These are phyloP conservation scores for Dromaius novaehollandiae DNA, from an alignment of 2,113 vertebrate genomes.

Conservation along the genomic window DNA sequence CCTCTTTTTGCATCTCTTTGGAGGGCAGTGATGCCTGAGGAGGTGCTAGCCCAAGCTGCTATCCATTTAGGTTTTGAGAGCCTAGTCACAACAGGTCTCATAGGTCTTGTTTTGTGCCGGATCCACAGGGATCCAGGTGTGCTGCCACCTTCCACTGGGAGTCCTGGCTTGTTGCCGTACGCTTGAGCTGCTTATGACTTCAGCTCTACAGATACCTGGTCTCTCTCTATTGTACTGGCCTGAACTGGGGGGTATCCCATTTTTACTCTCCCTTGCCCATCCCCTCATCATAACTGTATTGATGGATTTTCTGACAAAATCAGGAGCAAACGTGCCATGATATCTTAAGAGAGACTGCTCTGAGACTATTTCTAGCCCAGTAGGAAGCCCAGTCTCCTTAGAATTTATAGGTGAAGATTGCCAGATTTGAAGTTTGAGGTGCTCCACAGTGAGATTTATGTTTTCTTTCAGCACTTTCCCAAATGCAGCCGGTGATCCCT, in stretches of 20 bases:
- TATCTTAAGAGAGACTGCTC: background rate
- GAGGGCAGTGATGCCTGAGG: background rate
- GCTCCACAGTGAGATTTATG: background rate
- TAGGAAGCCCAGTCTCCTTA: background rate
- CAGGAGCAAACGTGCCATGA: background rate
- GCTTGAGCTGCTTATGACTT: background rate
- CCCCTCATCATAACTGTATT: background rate
- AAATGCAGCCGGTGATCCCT: background rate
- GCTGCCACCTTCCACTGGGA: background rate
- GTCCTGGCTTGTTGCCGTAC: background rate
- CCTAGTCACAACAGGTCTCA: background rate
- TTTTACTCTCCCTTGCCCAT: background rate
- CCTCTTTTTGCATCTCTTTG: background rate
- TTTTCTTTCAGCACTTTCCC: background rate
- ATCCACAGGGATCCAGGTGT: background rate
- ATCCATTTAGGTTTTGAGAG: background rate
- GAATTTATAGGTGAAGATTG: background rate
- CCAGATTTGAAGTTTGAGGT: background rate
- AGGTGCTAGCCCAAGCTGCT: background rate
- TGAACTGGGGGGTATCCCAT: accelerated
- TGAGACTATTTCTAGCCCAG: background rate
- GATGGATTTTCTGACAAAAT: background rate
- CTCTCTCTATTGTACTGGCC: background rate
- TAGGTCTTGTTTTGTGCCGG: background rate
- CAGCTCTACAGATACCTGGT: background rate